Conservation (phyloP, 2,113 vertebrate genomes). For the Paedocypris sp. region DNA sequence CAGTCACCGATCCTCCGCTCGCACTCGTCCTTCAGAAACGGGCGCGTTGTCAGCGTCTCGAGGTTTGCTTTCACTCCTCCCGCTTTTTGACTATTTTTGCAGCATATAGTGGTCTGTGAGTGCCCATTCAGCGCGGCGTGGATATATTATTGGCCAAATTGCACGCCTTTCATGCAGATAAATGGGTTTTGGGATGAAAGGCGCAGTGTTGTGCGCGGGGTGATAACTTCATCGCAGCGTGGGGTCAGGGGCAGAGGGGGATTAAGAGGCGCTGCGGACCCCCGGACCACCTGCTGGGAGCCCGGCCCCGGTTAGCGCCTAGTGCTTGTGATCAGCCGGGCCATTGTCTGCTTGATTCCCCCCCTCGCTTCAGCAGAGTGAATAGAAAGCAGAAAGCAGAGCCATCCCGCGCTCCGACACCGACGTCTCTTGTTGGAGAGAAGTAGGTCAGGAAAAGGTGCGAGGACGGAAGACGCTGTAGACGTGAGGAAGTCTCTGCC, state of each 20-base stretch:
- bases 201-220: slow-evolving; percentile 72
- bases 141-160: slow-evolving; percentile 79
- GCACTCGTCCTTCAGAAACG: too few species aligned
- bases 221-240: slow-evolving; percentile 91
- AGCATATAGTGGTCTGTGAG: slow-evolving; percentile 75
- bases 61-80: too few species aligned
- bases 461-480: too few species aligned
- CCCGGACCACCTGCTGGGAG: slow-evolving; percentile 34
- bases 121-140: slow-evolving; percentile 39
- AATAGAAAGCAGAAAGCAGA: too few species aligned
- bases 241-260: slow-evolving; percentile 25
- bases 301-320: not conserved
- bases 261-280: slow-evolving; percentile 24
- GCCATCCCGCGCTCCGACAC: too few species aligned
- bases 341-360: slow-evolving; percentile 28
- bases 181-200: slow-evolving; percentile 77
- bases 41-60: too few species aligned
- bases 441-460: too few species aligned
- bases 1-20: too few species aligned
- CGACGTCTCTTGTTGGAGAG: too few species aligned
- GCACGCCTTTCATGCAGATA: slow-evolving; percentile 84
- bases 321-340: slow-evolving; percentile 25
- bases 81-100: slow-evolving; percentile 70
- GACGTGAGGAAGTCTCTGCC: too few species aligned
- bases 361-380: not conserved